These are phyloP conservation scores for Lampris megalopsis DNA, from an alignment of 2,113 vertebrate species.

Conservation along the genomic window DNA sequence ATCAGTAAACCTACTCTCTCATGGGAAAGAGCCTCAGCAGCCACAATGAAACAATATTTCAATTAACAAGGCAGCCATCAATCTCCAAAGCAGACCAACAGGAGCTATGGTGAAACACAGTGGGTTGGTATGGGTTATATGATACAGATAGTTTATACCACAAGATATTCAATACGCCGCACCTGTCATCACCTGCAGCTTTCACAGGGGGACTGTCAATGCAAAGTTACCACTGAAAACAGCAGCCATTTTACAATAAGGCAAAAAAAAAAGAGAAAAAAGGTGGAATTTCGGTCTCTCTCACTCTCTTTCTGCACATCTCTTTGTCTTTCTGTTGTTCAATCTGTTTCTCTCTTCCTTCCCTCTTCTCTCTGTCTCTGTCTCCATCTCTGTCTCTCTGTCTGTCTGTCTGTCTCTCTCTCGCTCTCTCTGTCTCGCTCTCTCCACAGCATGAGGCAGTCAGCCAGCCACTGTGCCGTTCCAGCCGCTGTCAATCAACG, in stretches of 20 bases:
- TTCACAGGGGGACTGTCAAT: not conserved
- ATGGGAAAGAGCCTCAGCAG: slow-evolving; percentile 70
- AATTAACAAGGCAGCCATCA: slow-evolving; percentile 81
- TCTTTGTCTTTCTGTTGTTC: too few relatives aligned
- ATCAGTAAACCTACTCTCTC: slow-evolving; percentile 82
- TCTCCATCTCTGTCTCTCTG: slow-evolving; percentile 14
- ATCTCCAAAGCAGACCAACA: slow-evolving; percentile 62
- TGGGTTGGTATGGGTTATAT: slow-evolving; percentile 36
- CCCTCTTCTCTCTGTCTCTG: not conserved
- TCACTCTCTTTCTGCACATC: slow-evolving; percentile 7
- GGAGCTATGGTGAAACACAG: slow-evolving; percentile 43
- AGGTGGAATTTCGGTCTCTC: slow-evolving; percentile 27
- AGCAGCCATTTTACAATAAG: slow-evolving; percentile 16
- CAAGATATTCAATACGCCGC: slow-evolving; percentile 62
- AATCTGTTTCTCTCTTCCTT: not conserved
- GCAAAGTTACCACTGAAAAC: slow-evolving; percentile 27
- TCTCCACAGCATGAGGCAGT: slow-evolving; percentile 57
- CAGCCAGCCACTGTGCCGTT: slow-evolving; percentile 61
- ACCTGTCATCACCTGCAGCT: slow-evolving; percentile 55
- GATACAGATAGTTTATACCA: slow-evolving; percentile 64
- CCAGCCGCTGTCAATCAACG: slow-evolving; percentile 80
- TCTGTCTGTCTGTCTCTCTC: slow-evolving; percentile 25
- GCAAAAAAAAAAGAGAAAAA: slow-evolving; percentile 30
- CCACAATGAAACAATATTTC: slow-evolving; percentile 82
- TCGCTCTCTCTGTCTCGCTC: slow-evolving; percentile 18